Evolutionary conservation across 2,888 invertebrate species (phyloP), one percentile per base, ranked within the genome.

Genomic region (Drosophila koepferae): DNA sequence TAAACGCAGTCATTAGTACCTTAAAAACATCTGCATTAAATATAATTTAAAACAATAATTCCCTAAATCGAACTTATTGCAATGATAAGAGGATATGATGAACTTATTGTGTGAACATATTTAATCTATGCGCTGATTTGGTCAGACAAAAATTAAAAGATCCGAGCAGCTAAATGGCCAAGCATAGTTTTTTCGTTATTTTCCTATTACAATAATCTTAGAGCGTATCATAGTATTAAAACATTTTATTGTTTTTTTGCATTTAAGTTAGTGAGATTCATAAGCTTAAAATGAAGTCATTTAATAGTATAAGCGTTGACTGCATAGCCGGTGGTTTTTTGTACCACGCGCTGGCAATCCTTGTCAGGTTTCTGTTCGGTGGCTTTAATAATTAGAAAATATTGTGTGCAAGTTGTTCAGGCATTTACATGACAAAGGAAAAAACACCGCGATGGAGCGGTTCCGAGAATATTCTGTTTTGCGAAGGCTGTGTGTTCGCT

Each of bases 371-470:
- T 49, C 71, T 46, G 64, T 58, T 66, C 60, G 66, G 61, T 75
- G 72, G 66, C 44, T 72, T 73, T 80, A 71, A 61, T 84, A 89
- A 90, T 90, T 89, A 89, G 76, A 86, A 71, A 63, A 64, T 34
- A 63, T 51, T 71, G 56, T 55, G 62, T 55, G 40, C 51, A 59
- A 59, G 44, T 46, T 74, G 56, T 70, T 60, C 60, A 53, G 40
- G 53, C 53, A 80, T 87, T 89, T 75, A 76, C 87, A 80, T 86
- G 58, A 55, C 72, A 81, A 78, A 75, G 70, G 16, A 36, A 40
- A 20, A 16, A 12, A 10, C 20, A 12, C 9, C 9, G 16, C 14
- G 31, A 14, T 12, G 9, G 40, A n/a, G 55, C 18, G 7, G 51
- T 34, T 51, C 34, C 51, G 14, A 34, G 51, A 51, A 51, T 51